These are phyloP conservation scores for Gracilinanus agilis DNA, from an alignment of 2,113 vertebrate species.

Conservation along the genomic window DNA sequence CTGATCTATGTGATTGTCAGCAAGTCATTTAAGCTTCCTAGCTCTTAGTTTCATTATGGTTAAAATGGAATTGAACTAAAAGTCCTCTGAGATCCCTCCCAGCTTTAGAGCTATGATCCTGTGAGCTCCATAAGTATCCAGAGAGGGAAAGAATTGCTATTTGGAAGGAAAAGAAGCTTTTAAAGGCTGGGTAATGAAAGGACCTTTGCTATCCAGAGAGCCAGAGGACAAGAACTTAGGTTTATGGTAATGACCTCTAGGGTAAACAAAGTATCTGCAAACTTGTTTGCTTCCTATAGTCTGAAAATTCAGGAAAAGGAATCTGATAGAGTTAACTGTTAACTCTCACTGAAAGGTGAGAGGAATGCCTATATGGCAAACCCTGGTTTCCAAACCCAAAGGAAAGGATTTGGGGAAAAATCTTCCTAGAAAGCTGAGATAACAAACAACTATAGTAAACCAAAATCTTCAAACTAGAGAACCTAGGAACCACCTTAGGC, in stretches of 20 bases:
- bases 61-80: neutral
- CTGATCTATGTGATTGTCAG: neutral
- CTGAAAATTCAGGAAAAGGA: neutral
- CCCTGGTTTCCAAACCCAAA: neutral
- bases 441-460: neutral
- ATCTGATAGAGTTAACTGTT: neutral
- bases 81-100: neutral
- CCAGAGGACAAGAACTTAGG: neutral
- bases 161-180: neutral
- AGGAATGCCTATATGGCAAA: neutral
- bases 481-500: neutral
- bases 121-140: neutral
- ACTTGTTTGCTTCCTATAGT: neutral
- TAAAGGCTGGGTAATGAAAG: neutral
- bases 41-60: neutral
- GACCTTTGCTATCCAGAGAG: neutral
- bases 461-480: neutral
- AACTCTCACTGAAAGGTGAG: neutral
- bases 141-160: neutral
- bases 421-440: neutral
- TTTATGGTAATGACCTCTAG: neutral
- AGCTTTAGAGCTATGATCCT: neutral
- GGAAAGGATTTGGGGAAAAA: neutral
- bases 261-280: neutral
- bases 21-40: neutral